Evolutionary conservation across 2,113 vertebrate species (phyloP), one percentile per base, ranked within the genome.

Genomic region (Danio rerio): DNA sequence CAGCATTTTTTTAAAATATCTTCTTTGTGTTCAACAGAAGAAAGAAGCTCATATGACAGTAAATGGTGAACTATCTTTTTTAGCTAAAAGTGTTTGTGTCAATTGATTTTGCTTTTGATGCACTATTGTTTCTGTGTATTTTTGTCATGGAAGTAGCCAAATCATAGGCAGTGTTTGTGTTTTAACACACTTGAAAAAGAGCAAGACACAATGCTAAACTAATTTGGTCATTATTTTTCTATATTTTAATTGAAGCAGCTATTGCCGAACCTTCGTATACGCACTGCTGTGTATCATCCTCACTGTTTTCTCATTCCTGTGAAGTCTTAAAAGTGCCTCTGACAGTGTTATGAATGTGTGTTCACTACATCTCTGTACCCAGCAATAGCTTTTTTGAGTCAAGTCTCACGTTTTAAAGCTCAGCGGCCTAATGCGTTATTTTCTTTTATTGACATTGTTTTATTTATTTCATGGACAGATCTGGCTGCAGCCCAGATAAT

Each of bases 321-420:
- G 21, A 74, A 56, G 31, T 59, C 69, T 76, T 20, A 45, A 61
- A 77, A 77, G 74, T 77, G 74, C 74, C 74, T 77, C 74, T 31
- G 56, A 50, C 45, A 77, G 58, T 49, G 43, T 50, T 77, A 63
- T 61, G 58, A 18, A 62, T 21, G 18, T 40, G 43, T 62, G 20
- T 31, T 47, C 55, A 18, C 20, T 8, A 13, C 53, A 9, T 58
- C 59, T 77, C 66, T 69, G 8, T 11, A 72, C 59, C 45, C 45
- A 81, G 81, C 81, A 85, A 78, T 80, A 85, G 47, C 43, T 72
- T 69, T 40, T 72, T 75, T 18, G 69, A 80, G 76, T 63, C 15
- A 16, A 74, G 52, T 47, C n/a, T 59, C 16, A 9, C 7, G 12
- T 76, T 72, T 74, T 53, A 45, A 70, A 45, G 18, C 15, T 6